A percentile compares a stretch with the other conserved stretches of the same genome.
phyloP scores from a whole-genome alignment of 2,113 vertebrate species.

The Nerophis lumbriciformis region DNA sequence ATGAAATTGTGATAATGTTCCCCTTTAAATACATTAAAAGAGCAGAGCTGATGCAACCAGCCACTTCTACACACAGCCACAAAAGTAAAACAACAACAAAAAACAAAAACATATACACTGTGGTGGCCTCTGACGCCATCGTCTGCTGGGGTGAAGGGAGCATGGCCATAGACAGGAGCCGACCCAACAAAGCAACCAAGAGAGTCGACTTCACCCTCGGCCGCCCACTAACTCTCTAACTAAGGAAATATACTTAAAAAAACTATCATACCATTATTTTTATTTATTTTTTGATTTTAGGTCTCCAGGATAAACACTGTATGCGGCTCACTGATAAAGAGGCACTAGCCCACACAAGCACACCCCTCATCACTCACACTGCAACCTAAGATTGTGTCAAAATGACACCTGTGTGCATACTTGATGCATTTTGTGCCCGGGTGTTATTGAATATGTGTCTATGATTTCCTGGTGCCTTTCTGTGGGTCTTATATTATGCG shows the following conservation, averaged over 20 bases:
- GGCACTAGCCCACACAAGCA: slow-evolving; percentile 8
- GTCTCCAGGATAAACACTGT: not conserved
- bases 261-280: not conserved
- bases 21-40: no score
- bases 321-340: not conserved
- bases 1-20: no score
- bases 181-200: no score
- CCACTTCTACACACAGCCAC: no score
- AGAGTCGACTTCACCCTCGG: no score
- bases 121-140: no score
- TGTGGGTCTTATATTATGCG: not conserved
- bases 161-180: no score
- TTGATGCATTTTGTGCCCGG: slow-evolving; percentile 5
- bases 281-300: not conserved
- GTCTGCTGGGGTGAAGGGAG: no score
- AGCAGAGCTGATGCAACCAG: no score
- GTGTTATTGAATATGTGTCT: slow-evolving; percentile 13
- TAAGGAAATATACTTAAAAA: not conserved
- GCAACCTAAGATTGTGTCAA: slow-evolving; percentile 29
- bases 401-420: slow-evolving; percentile 21
- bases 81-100: no score
- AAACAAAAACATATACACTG: no score
- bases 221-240: no score
- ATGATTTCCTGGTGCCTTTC: slow-evolving; percentile 3
- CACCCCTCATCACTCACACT: slow-evolving; percentile 8